Base-by-base conservation (phyloP, 2,888 invertebrate genomes). In the Nomada lathburiana region DNA sequence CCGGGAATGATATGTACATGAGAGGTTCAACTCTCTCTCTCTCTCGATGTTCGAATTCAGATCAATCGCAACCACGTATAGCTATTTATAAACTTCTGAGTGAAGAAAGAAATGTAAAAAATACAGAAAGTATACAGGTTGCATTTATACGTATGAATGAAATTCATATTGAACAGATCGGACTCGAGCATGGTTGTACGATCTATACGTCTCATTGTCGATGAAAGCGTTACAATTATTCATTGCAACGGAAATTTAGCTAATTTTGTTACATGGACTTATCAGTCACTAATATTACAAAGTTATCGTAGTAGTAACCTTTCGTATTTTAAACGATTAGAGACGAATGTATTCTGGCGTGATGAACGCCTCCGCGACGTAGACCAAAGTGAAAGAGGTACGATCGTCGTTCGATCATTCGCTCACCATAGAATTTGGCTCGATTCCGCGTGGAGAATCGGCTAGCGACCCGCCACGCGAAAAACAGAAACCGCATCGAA, bases 351-450 rank as follows among this genome's bases (percentile, higher is more conserved):
- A 53, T 36, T 9, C 67, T 18, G 2, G 11, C 47, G 23, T 53
- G 26, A 16, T 23, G 59, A 67, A 36, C 36, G 7, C 44, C 5
- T 53, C 2, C 26, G 5, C 50, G 16, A 18, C 50, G 18, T 50
- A 13, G 5, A 20, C 52, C 2, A n/a, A n/a, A 53, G 16, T 47
- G 50, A n/a, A 62, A 5, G 36, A 1, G 36, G 7, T 36, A 59
- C 20, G 63, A 72, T 76, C 72, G 72, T 26, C 57, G n/a, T 76
- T 50, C 52, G 60, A 62, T 2, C 4, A 18, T 23, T 50, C 71
- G 23, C 26, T 71, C 29, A 52, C 59, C 20, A 50, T 18, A 44
- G 2, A 20, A 20, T 16, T 16, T 16, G 50, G 23, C 26, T 50
- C 9, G 16, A n/a, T 62, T 42, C 53, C 36, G 36, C n/a, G 29